Conservation (phyloP, 2,797 vertebrate genomes). For the Lagorchestes hirsutus region DNA sequence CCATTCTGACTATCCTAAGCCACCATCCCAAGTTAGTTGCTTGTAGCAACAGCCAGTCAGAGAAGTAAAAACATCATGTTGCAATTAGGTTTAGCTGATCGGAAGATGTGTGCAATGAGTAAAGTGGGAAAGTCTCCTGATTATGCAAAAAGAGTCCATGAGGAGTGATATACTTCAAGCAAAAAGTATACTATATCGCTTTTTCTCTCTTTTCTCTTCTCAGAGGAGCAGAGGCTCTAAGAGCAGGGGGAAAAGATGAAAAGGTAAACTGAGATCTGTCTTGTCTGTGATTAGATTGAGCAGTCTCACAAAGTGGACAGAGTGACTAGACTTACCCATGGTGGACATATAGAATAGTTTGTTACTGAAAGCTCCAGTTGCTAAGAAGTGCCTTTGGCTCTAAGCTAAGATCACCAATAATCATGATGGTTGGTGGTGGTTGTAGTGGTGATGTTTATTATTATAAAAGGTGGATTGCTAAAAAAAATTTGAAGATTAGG, state of each 20-base stretch:
- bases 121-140: background rate
- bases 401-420: background rate
- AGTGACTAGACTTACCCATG: background rate
- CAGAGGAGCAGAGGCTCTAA: background rate
- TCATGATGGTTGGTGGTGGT: background rate
- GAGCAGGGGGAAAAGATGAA: background rate
- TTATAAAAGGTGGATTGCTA: background rate
- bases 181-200: background rate
- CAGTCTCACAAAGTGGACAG: background rate
- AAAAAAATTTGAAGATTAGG: background rate
- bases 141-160: background rate
- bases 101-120: background rate
- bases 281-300: background rate
- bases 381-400: background rate
- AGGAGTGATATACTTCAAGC: background rate
- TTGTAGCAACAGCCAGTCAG: background rate
- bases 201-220: background rate
- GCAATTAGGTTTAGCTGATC: background rate
- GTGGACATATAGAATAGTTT: background rate
- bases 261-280: background rate
- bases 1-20: background rate
- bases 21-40: background rate
- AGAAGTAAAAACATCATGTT: background rate
- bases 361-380: background rate
- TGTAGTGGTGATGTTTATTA: background rate